Conservation (phyloP, 2,113 vertebrate genomes). For the Trochalopteron elliotii region DNA sequence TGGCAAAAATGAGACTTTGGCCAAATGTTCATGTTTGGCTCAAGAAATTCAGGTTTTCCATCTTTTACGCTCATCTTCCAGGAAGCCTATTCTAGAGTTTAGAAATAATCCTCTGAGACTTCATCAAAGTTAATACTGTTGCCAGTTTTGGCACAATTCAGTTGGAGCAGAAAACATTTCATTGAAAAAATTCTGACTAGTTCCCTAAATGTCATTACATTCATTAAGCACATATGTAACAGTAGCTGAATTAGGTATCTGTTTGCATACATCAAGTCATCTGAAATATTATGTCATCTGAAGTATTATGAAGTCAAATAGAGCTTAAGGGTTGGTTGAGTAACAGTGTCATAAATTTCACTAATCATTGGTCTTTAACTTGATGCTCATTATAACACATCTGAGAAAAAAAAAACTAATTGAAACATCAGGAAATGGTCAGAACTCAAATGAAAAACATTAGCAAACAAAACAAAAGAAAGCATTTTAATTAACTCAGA, state of each 20-base stretch:
- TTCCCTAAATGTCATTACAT: background rate
- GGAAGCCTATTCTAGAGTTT: background rate
- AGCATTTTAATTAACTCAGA: background rate
- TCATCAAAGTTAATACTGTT: background rate
- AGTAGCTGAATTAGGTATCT: background rate
- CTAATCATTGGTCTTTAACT: background rate
- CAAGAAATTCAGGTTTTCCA: background rate
- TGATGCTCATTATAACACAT: background rate
- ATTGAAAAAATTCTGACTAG: background rate
- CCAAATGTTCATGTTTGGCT: background rate
- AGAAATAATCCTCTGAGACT: background rate
- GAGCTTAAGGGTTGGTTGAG: background rate
- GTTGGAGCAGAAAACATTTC: background rate
- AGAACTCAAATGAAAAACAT: background rate
- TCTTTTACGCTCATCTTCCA: background rate
- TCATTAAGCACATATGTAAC: background rate
- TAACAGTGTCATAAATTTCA: background rate
- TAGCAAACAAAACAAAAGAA: background rate
- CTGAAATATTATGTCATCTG: background rate
- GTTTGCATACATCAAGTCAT: background rate
- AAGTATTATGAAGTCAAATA: background rate
- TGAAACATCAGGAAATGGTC: slow-evolving; percentile 23
- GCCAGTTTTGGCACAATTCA: background rate
- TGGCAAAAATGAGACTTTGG: background rate
- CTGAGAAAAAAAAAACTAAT: slow-evolving; percentile 1